Evolutionary conservation across 2,113 vertebrate species (phyloP), one percentile per base, ranked within the genome.

Genomic region (Dolichotis patagonum): DNA sequence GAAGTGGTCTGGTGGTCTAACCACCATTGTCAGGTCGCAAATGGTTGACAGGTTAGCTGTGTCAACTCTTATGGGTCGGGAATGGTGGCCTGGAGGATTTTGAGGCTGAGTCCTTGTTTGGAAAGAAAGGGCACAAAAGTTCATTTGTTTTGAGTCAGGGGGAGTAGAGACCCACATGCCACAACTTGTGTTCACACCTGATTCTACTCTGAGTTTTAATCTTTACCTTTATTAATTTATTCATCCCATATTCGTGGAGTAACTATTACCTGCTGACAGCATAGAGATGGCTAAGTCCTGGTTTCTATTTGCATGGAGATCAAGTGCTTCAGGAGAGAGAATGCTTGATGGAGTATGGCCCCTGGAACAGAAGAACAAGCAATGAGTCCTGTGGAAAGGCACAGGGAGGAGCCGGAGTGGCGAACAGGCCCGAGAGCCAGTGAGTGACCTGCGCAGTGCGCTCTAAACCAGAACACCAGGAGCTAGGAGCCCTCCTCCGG

Each of bases 181-280:
- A 43, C 7, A 41, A 13, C 80, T 38, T 91, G 16, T 38, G 58
- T 7, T 38, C 19, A 52, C 49, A 52, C 7, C 77, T 52, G 69
- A 92, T 96, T 81, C 46, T 85, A 77, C 41, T n/a, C 56, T 67
- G 5, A 67, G 41, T 41, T 93, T 32, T 96, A 73, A 2, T 65
- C 69, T 96, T 94, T 65, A 80, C 30, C 32, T 92, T 71, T 46
- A 85, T 93, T 92, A 35, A 82, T 54, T 7, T 88, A 62, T 85
- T 85, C 35, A 81, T 54, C 3, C 7, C 32, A 73, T 7, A 58
- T 78, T 28, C 78, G 17, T 69, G 49, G 46, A 58, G 77, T 46
- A 63, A 41, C 19, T 81, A 3, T 24, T 14, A 63, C 54, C 67
- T 87, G 49, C 38, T 38, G 22, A 35, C 46, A 54, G 56, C 43